Base-by-base conservation (phyloP, 2,113 vertebrate genomes). In the Prunella fulvescens region DNA sequence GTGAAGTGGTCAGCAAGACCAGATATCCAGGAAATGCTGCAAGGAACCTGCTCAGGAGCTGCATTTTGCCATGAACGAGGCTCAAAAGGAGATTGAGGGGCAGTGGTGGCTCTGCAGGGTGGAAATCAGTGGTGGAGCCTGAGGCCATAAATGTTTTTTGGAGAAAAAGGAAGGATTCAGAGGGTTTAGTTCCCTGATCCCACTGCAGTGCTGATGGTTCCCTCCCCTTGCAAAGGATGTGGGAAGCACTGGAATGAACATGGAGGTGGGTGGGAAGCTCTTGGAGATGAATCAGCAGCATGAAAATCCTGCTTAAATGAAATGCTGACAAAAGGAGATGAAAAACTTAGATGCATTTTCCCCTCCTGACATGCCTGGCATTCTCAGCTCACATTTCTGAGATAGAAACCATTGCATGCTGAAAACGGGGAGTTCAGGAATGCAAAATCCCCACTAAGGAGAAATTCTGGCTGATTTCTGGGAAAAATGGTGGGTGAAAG, bases 331-430 rank as follows among this genome's bases (percentile, higher is more conserved):
- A 77, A 78, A 81, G 40, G 39, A 50, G 54, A 65, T 62, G 39
- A 69, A 82, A 85, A 82, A 11, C 33, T 77, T 19, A 24, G 57
- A 37, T 69, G 74, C 58, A 83, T 95, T 86, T 95, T 93, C 54
- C 58, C 50, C 70, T 72, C 58, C 88, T 67, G 71, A 48, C 37
- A 28, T 62, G 70, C 37, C 50, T 1, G 7, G 54, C 54, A 28
- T 53, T 40, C 42, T 44, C 53, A 48, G 57, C 45, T 92, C n/a
- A 2, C 54, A 15, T 73, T 54, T 42, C 85, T 48, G 61, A 87
- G 90, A 48, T 48, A 88, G 74, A 56, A 84, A 71, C 9, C 3
- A 3, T 4, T 10, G 22, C 12, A 48, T 60, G 40, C 33, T 72
- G 65, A 69, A 90, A 90, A 61, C 0, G 1, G 8, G 10, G 67